phyloP scores from a whole-genome alignment of 1,140 invertebrate species.

The Drosophila paulistorum region DNA sequence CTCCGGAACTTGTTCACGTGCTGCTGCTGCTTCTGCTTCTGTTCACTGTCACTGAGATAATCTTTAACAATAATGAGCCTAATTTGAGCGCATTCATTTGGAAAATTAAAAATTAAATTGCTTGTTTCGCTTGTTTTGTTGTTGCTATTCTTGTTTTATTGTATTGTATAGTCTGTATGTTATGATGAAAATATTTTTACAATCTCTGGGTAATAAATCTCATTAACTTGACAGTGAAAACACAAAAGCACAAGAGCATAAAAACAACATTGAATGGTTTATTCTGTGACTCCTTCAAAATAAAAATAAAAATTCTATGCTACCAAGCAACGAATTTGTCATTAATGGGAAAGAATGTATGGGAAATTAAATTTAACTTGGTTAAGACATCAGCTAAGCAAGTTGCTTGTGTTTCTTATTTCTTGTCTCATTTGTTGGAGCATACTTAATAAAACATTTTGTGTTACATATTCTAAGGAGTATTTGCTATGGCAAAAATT shows the following conservation, averaged over 20 bases:
- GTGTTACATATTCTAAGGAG: not conserved
- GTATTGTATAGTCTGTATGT: slow-evolving; percentile 13
- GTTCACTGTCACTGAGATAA: slow-evolving; percentile 34
- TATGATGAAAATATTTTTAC: slow-evolving; percentile 57
- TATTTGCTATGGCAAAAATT: not conserved
- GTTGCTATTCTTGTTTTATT: not conserved
- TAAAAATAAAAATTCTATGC: not conserved
- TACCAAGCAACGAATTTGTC: slow-evolving; percentile 2
- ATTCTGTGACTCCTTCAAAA: slow-evolving; percentile 11
- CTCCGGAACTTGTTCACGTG: slow-evolving; percentile 39
- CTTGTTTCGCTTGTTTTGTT: slow-evolving; percentile 62
- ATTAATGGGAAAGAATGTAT: not conserved
- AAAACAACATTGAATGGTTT: slow-evolving; percentile 20
- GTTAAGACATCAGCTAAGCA: not conserved
- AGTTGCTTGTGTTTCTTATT: too few relatives aligned
- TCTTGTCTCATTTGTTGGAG: not conserved
- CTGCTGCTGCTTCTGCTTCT: slow-evolving; percentile 19
- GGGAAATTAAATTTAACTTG: slow-evolving; percentile 9
- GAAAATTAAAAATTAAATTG: slow-evolving; percentile 82
- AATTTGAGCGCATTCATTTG: slow-evolving; percentile 79
- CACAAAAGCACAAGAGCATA: slow-evolving; percentile 33
- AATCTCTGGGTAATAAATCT: slow-evolving; percentile 71
- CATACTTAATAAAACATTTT: not conserved
- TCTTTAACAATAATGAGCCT: slow-evolving; percentile 70
- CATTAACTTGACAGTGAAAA: slow-evolving; percentile 58